phyloP scores from a whole-genome alignment of 2,888 invertebrate species.

The Protophormia terraenovae region DNA sequence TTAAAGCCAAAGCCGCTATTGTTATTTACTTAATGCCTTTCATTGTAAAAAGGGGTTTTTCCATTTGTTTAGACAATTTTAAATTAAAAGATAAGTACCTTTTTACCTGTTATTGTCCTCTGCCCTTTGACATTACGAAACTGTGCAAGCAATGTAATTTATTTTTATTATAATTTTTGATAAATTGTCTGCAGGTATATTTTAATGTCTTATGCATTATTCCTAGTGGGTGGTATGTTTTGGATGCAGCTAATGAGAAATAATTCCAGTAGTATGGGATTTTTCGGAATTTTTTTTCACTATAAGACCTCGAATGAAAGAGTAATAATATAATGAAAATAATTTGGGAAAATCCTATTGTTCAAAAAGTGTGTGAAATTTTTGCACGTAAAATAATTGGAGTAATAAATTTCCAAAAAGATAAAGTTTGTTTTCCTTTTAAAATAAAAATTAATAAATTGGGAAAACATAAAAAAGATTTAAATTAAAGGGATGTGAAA shows the following conservation, averaged over 20 bases:
- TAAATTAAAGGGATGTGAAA: too few species aligned
- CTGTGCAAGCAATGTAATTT: not conserved
- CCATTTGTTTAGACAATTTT: not conserved
- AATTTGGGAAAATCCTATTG: slow-evolving; percentile 2
- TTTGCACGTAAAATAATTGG: not conserved
- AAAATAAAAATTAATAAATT: not conserved
- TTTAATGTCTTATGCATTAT: not conserved
- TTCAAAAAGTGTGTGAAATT: not conserved
- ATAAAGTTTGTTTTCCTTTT: not conserved
- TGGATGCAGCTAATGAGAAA: slow-evolving; percentile 20
- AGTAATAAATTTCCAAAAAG: not conserved
- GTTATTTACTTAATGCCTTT: not conserved
- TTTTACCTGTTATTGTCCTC: slow-evolving; percentile 32
- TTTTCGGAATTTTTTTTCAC: not conserved
- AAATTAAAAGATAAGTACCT: not conserved
- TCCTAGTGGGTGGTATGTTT: slow-evolving; percentile 1
- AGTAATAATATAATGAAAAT: not conserved
- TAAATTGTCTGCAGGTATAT: not conserved
- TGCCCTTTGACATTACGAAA: not conserved
- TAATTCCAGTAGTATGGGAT: slow-evolving; percentile 30
- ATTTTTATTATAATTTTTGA: not conserved
- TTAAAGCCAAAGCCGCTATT: not conserved
- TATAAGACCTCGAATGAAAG: not conserved
- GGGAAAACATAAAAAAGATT: not conserved
- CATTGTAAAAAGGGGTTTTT: slow-evolving; percentile 1